Evolutionary conservation across 2,888 invertebrate genomes (phyloP), one percentile per base, ranked within the genome.

Genomic region (Latrodectus elegans): DNA sequence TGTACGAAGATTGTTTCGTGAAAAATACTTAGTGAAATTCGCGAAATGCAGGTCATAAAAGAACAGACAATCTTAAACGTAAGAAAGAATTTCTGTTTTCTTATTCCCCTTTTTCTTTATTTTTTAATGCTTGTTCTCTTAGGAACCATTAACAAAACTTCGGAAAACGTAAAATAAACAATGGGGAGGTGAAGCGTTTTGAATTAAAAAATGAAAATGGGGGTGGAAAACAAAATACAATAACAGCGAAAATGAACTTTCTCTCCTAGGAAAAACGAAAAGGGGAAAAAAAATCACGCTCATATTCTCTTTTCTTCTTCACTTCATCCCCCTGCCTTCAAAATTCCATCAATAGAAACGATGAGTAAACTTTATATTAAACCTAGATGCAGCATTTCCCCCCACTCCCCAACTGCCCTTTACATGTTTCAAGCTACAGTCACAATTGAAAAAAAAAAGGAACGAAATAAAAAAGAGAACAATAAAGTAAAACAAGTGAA

Each of bases 281-380:
- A 64, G 26, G 11, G 52, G 26, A 55, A 85, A 78, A 60, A 67
- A 68, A 68, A 52, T 64, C 73, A 52, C 76, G 74, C 76, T 84
- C 72, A 26, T 67, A 53, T 38, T 68, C 64, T 49, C 60, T 75
- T 73, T 74, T 73, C 67, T 60, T 15, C 60, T n/a, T 60, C 10
- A 12, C 12, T n/a, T n/a, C 60, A 15, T 60, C 60, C 60, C 60
- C 60, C n/a, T 60, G 12, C 60, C 60, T n/a, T 38, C 73, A 52
- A 74, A 82, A 83, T 74, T 87, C 87, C 87, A 87, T 87, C 87
- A 83, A 87, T 87, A 78, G 73, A 81, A 72, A 75, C 82, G 87
- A 87, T 82, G 87, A 67, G 87, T 82, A 87, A 87, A 77, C 78
- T 87, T 83, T 83, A 81, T 87, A 78, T 82, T 78, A 82, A 81